Evolutionary conservation across 2,797 vertebrate genomes (phyloP).

Genomic region (Mycteria americana): DNA sequence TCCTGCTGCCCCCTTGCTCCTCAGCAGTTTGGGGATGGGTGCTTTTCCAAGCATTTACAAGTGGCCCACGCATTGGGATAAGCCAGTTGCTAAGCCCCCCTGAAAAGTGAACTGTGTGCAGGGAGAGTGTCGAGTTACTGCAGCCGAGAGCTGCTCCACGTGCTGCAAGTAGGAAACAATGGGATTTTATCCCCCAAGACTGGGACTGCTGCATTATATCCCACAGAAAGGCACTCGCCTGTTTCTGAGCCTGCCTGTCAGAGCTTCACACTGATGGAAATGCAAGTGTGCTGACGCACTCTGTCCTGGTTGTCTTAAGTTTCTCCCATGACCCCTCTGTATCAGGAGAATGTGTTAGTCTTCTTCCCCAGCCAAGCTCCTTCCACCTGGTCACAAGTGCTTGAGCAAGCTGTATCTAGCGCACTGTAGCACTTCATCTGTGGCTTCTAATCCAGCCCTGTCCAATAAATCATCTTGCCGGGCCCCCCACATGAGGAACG

Average conservation of each 20-base stretch:
- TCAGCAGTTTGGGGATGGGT: neutral
- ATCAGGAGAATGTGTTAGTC: neutral
- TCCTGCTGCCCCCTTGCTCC: neutral
- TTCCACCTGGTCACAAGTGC: constrained; percentile 20
- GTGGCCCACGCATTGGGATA: neutral
- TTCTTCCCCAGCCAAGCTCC: neutral
- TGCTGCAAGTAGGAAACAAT: constrained; percentile 16
- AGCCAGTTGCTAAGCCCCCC: constrained; percentile 28
- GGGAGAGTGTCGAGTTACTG: constrained; percentile 34
- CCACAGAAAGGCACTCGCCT: neutral
- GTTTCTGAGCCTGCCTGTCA: neutral
- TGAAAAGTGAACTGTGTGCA: neutral
- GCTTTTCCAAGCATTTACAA: neutral
- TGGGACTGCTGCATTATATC: neutral
- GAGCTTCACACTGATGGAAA: neutral
- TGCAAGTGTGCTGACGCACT: neutral
- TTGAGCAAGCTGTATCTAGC: neutral
- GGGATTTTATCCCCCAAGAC: constrained; percentile 8
- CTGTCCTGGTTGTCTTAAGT: neutral
- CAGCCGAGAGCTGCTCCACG: constrained; percentile 23
- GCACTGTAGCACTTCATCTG: neutral
- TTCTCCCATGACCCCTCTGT: neutral
- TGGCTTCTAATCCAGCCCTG: neutral
- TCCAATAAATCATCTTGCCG: neutral
- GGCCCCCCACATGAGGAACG: neutral